Evolutionary conservation across 2,113 vertebrate species (phyloP), one percentile per base, ranked within the genome.

Genomic region (Cynocephalus volans): DNA sequence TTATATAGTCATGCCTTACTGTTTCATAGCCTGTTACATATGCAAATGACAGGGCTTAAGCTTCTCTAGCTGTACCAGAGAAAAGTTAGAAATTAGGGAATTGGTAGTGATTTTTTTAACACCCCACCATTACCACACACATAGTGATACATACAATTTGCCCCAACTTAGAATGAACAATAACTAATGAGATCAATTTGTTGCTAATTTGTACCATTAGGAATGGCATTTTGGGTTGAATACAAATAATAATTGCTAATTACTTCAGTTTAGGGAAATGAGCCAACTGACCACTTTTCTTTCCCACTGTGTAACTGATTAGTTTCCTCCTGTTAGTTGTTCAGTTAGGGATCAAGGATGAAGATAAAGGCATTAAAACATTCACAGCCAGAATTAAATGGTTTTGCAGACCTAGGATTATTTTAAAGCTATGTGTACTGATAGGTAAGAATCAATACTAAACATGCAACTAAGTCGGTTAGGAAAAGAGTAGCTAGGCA

Each of bases 121-220:
- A 45, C 23, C 24, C 50, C 8, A 0, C 8, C 6, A 9, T 28
- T 12, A 69, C 45, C 24, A 33, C 2, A 3, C 18, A 75, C 14
- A 76, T 17, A 94, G 12, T 95, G 97, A 96, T 92, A 56, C n/a
- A 88, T 52, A 36, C 12, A 60, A 54, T 33, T 95, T 94, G n/a
- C 86, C 88, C 83, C 95, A 96, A 73, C 88, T 98, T 98, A 97
- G 97, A 97, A 96, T 97, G 90, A 97, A 97, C 88, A 97, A 97
- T 98, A 96, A 98, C 93, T 98, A 98, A 97, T 98, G 97, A 98
- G 96, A 88, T 87, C 93, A 97, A 97, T 98, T 98, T 98, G 45
- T 96, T 98, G 95, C 89, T 98, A 97, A 97, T 98, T 98, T 98
- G 96, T 95, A 98, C 92, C 96, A 92, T 96, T 96, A 92, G 91